Base-by-base conservation (phyloP, 2,888 invertebrate genomes). In the Tetramorium bicarinatum region DNA sequence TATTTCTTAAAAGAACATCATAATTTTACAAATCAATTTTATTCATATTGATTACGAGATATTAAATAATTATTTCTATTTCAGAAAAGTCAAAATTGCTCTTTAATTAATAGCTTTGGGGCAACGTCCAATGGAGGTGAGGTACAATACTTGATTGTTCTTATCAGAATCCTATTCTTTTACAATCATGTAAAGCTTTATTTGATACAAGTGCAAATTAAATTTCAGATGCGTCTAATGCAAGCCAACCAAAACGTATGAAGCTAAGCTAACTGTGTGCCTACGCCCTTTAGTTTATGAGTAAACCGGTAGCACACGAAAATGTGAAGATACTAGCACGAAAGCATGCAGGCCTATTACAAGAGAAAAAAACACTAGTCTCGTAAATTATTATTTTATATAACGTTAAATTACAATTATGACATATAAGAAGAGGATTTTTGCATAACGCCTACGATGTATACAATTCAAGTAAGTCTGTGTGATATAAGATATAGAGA, bases 251-350 rank as follows among this genome's bases (percentile, higher is more conserved):
- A 85, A 95, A 95, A 88, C 94, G 94, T 86, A 92, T 94, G 91
- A 95, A 94, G 88, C 84, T 94, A 88, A 94, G 95, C 93, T 95
- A 95, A 95, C 95, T 94, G 92, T 92, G 92, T 90, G 92, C 92
- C 92, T 91, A 91, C 83, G 86, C 86, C 85, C 85, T 92, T 86
- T 91, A 90, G 90, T 90, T 76, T 89, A 85, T 86, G 86, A 87
- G 82, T 83, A 87, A 89, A 77, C 84, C 87, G 87, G 82, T 87
- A 85, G 86, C 88, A 85, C 87, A 76, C 82, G 85, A 89, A 72
- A 86, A 82, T 83, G 84, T 29, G 41, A 41, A 87, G 88, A 85
- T 87, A 75, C 85, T 90, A 91, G 91, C 91, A 92, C 91, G 85
- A 92, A 90, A 88, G 85, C 90, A 91, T 91, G 90, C 91, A 93